These are phyloP conservation scores for Cephus sareptanus DNA, from an alignment of 2,888 invertebrate genomes.

Conservation along the genomic window DNA sequence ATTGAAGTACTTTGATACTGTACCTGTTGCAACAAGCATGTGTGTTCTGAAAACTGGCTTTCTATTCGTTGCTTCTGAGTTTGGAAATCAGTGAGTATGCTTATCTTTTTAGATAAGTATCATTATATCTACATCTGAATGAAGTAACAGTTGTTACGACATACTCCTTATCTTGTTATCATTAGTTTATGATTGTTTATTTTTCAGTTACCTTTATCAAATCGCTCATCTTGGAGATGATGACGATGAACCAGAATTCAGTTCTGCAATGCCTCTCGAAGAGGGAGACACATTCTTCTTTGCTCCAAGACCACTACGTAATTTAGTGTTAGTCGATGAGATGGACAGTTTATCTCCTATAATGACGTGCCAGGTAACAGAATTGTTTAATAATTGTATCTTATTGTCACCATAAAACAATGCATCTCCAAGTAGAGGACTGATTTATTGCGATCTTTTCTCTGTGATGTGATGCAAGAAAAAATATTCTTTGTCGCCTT, in stretches of 20 bases:
- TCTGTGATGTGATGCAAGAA: slow-evolving; percentile 55
- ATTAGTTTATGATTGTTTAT: slow-evolving; percentile 34
- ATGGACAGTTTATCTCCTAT: slow-evolving; percentile 96
- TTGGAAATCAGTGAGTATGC: slow-evolving; percentile 97
- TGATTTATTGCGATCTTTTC: slow-evolving; percentile 36
- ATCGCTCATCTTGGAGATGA: slow-evolving; percentile 99
- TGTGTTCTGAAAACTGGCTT: slow-evolving; percentile 99
- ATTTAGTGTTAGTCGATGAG: slow-evolving; percentile 96
- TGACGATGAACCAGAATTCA: slow-evolving; percentile 98
- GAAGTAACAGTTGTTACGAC: not conserved
- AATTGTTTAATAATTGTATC: not conserved
- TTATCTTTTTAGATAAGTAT: slow-evolving; percentile 18
- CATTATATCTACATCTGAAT: not conserved
- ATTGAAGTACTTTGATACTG: slow-evolving; percentile 99
- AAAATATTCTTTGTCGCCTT: slow-evolving; percentile 61
- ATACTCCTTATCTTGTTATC: not conserved
- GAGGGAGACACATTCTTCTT: slow-evolving; percentile 99
- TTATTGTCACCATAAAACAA: not conserved
- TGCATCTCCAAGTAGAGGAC: slow-evolving; percentile 53
- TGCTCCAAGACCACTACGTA: slow-evolving; percentile 91
- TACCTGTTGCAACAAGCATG: slow-evolving; percentile 96
- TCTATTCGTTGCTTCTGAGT: slow-evolving; percentile 97
- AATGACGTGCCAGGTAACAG: slow-evolving; percentile 76
- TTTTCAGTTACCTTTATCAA: slow-evolving; percentile 91
- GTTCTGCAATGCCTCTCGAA: slow-evolving; percentile 97